These are phyloP conservation scores for Sinella curviseta DNA, from an alignment of 1,140 invertebrate genomes.

Conservation along the genomic window DNA sequence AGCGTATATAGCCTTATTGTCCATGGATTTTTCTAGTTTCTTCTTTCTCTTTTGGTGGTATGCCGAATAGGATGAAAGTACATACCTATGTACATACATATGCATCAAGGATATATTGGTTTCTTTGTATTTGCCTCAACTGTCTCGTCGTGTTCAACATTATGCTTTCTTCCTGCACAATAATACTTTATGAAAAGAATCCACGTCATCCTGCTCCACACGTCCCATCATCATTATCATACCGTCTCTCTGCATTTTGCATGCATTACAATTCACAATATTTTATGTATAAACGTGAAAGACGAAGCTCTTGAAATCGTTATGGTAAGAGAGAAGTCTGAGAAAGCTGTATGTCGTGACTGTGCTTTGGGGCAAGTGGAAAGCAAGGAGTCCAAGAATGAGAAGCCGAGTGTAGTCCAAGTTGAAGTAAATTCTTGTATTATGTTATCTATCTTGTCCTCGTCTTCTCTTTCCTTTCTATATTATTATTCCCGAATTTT, in stretches of 20 bases:
- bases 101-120: not conserved
- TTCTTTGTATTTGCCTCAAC: not conserved
- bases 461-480: too few species aligned
- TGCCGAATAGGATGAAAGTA: not conserved
- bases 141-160: not conserved
- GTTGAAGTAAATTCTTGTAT: conserved; percentile 2
- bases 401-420: too few species aligned
- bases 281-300: too few species aligned
- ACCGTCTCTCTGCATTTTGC: not conserved
- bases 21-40: not conserved
- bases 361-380: too few species aligned
- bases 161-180: not conserved
- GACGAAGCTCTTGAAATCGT: too few species aligned
- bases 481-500: not conserved
- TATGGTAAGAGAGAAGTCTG: too few species aligned
- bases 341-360: too few species aligned
- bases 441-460: not conserved
- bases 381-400: too few species aligned
- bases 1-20: not conserved
- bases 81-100: not conserved
- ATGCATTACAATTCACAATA: not conserved
- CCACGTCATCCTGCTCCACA: not conserved
- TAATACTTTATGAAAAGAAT: not conserved
- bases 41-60: not conserved
- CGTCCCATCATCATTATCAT: not conserved